Evolutionary conservation across 2,888 invertebrate genomes (phyloP).

Genomic region (Lepidochrysops patricia): DNA sequence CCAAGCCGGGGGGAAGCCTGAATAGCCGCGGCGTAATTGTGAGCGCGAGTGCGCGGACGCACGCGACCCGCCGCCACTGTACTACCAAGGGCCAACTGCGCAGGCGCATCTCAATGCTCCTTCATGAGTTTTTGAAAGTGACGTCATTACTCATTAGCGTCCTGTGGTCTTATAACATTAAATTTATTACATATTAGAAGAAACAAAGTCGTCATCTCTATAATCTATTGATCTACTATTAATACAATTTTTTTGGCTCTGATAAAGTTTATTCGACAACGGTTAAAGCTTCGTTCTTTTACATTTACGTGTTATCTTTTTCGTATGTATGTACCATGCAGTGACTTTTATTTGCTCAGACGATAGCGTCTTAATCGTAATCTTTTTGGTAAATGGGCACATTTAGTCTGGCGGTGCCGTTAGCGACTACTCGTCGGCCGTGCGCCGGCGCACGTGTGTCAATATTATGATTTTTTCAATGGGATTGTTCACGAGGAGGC

Average conservation of each 20-base stretch:
- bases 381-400: background rate
- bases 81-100: constrained; percentile 13
- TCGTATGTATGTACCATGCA: background rate
- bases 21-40: constrained; percentile 24
- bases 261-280: too few relatives aligned
- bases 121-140: background rate
- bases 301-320: background rate
- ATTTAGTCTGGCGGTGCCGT: background rate
- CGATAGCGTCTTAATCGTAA: background rate
- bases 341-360: background rate
- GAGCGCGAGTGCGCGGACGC: constrained; percentile 25
- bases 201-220: too few relatives aligned
- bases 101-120: background rate
- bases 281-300: background rate
- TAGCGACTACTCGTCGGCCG: background rate
- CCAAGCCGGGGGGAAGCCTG: constrained; percentile 28
- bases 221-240: too few relatives aligned
- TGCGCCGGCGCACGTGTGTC: constrained; percentile 1
- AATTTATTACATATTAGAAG: too few relatives aligned
- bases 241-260: too few relatives aligned
- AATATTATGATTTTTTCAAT: constrained; percentile 9
- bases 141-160: too few relatives aligned
- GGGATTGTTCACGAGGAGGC: background rate
- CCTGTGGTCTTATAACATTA: too few relatives aligned
- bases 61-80: constrained; percentile 24